Evolutionary conservation across 2,888 invertebrate species (phyloP).

Genomic region (Megamerina dolium): DNA sequence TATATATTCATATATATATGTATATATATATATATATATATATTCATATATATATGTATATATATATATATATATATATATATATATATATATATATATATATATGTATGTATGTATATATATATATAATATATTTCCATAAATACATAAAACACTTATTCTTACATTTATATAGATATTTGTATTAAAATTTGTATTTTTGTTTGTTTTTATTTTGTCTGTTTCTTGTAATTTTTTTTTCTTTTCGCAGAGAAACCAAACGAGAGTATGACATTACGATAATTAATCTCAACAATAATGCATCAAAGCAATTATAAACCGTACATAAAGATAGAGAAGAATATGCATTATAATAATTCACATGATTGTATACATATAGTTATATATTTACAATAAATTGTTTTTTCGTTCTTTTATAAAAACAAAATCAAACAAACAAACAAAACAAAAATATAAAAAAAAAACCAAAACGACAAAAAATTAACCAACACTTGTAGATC

Average conservation of each 20-base stretch:
- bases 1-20: not conserved
- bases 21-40: constrained; percentile 1
- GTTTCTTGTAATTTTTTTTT: constrained; percentile 6
- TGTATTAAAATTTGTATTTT: constrained; percentile 4
- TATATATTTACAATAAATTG: constrained; percentile 3
- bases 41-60: constrained; percentile 1
- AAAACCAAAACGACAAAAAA: too few relatives aligned
- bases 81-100: not conserved
- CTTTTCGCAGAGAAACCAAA: constrained; percentile 17
- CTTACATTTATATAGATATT: constrained; percentile 2
- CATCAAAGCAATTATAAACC: not conserved
- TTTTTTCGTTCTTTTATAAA: constrained; percentile 1
- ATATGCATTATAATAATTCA: not conserved
- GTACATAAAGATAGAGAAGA: not conserved
- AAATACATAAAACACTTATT: constrained; percentile 6
- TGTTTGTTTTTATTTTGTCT: too few relatives aligned
- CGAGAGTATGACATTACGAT: not conserved
- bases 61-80: constrained; percentile 3
- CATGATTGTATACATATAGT: constrained; percentile 1
- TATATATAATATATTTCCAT: constrained; percentile 2
- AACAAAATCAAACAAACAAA: too few relatives aligned
- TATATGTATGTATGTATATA: not conserved
- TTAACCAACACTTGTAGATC: too few relatives aligned
- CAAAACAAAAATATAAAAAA: too few relatives aligned
- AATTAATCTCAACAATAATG: not conserved